Conservation (phyloP, 2,113 vertebrate species). For the Psettodes erumei region DNA sequence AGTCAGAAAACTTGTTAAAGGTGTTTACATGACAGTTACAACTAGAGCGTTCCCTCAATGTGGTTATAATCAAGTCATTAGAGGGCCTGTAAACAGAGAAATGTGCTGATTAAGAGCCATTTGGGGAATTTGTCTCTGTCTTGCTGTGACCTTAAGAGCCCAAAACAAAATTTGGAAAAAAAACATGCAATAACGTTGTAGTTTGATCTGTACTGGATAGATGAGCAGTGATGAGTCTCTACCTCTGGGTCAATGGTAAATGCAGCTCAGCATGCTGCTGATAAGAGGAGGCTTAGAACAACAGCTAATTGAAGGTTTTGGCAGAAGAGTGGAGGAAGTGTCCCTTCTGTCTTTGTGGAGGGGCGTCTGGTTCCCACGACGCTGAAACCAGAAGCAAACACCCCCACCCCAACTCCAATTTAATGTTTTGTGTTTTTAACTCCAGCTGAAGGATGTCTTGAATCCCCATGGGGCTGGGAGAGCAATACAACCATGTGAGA, state of each 20-base stretch:
- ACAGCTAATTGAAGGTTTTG: slow-evolving; percentile 65
- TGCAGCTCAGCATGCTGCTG: slow-evolving; percentile 20
- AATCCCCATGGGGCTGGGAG: neutral
- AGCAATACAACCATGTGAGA: neutral
- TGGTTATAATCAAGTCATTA: slow-evolving; percentile 14
- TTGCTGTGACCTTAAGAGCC: neutral
- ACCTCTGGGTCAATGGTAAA: neutral
- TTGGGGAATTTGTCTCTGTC: neutral
- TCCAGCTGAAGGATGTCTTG: slow-evolving; percentile 12
- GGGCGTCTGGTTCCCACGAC: slow-evolving; percentile 62
- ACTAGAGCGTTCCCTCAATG: neutral
- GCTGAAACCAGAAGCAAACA: slow-evolving; percentile 43
- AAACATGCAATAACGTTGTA: neutral
- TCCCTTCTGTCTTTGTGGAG: slow-evolving; percentile 36
- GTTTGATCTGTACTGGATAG: neutral
- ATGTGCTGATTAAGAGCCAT: slow-evolving; percentile 34
- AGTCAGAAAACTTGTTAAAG: slow-evolving; percentile 42
- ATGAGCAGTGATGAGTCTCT: slow-evolving; percentile 1
- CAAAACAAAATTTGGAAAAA: neutral
- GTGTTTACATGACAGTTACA: slow-evolving; percentile 44
- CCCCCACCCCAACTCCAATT: neutral
- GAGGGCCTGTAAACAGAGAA: neutral
- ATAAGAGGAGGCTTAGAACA: slow-evolving; percentile 48
- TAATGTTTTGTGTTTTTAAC: slow-evolving; percentile 28
- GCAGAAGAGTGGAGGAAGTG: slow-evolving; percentile 51